These are phyloP conservation scores for Pseudopipra pipra DNA, from an alignment of 2,113 vertebrate genomes.

Conservation along the genomic window DNA sequence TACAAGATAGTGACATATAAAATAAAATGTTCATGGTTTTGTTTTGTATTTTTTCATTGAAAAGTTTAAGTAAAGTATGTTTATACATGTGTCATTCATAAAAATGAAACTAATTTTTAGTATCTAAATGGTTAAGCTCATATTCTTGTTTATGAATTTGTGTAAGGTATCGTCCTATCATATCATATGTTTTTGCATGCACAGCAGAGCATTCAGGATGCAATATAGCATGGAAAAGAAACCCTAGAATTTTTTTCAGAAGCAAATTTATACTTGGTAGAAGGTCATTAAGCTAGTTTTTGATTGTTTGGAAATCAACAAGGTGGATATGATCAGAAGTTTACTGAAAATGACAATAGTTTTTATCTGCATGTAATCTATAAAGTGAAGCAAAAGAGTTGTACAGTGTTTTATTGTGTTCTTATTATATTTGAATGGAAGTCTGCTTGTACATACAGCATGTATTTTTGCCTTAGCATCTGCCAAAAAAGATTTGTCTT, in stretches of 20 bases:
- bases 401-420: constrained; percentile 46
- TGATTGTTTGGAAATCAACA: constrained; percentile 54
- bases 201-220: constrained; percentile 54
- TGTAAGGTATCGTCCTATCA: constrained; percentile 54
- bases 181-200: constrained; percentile 53
- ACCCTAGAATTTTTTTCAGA: constrained; percentile 46
- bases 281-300: constrained; percentile 58
- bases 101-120: constrained; percentile 64
- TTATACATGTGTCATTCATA: constrained; percentile 64
- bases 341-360: constrained; percentile 17
- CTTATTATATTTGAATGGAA: constrained; percentile 54
- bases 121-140: constrained; percentile 26
- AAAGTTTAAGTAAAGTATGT: constrained; percentile 60
- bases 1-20: constrained; percentile 55
- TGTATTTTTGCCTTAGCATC: constrained; percentile 35
- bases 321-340: constrained; percentile 54
- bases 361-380: constrained; percentile 47
- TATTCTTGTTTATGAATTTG: constrained; percentile 63
- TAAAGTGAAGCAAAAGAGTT: constrained; percentile 52
- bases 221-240: constrained; percentile 61
- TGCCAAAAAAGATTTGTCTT: constrained; percentile 49
- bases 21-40: constrained; percentile 59
- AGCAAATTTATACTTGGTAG: constrained; percentile 50
- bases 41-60: constrained; percentile 49
- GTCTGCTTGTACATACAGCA: constrained; percentile 4